Evolutionary conservation across 1,140 invertebrate genomes (phyloP).

Genomic region (Fragariocoptes setiger): DNA sequence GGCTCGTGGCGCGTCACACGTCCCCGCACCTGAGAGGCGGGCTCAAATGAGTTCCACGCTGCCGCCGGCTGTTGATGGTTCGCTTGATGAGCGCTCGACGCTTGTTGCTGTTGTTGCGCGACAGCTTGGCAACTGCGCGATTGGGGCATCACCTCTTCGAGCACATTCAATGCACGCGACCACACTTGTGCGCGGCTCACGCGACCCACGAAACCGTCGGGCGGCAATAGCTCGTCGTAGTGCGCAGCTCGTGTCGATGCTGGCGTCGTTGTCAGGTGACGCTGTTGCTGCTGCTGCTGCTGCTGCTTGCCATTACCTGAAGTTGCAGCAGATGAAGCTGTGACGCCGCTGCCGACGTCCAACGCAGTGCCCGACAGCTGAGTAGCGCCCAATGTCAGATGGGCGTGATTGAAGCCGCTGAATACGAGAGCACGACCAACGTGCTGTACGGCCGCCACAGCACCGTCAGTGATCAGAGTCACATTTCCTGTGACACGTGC

Average conservation of each 20-base stretch:
- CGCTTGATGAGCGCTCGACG: too few species aligned
- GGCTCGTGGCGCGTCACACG: conserved; percentile 67
- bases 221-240: too few species aligned
- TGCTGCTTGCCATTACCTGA: too few species aligned
- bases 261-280: too few species aligned
- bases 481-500: conserved; percentile 42
- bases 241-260: too few species aligned
- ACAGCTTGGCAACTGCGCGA: conserved; percentile 28
- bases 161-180: conserved; percentile 57
- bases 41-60: conserved; percentile 69
- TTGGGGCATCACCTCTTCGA: conserved; percentile 45
- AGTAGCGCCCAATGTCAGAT: too few species aligned
- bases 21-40: conserved; percentile 36
- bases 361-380: too few species aligned
- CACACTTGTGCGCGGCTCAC: conserved; percentile 78
- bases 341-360: too few species aligned
- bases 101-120: not conserved
- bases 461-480: conserved; percentile 57
- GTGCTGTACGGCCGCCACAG: conserved; percentile 72
- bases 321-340: too few species aligned
- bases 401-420: too few species aligned
- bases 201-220: conserved; percentile 83
- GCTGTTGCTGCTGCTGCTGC: too few species aligned
- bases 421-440: conserved; percentile 46
- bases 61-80: too few species aligned